These are phyloP conservation scores for Cactoblastis cactorum DNA, from an alignment of 2,888 invertebrate species.

Conservation along the genomic window DNA sequence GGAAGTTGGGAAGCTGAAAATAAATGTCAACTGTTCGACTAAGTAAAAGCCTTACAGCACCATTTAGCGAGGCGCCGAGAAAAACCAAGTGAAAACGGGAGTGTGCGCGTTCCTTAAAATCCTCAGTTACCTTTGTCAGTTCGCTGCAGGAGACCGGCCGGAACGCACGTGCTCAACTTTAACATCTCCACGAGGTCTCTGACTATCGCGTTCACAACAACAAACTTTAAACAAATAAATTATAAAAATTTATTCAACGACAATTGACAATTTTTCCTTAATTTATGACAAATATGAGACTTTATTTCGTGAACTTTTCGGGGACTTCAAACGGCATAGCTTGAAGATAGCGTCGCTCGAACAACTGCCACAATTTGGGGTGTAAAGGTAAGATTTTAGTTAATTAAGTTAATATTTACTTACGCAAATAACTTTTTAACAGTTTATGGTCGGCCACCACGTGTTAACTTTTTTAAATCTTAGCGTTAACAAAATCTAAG, in stretches of 20 bases:
- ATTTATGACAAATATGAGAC: constrained; percentile 19
- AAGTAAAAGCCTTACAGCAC: constrained; percentile 3
- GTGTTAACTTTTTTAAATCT: background rate
- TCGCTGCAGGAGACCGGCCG: background rate
- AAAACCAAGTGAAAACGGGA: constrained; percentile 3
- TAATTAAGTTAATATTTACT: constrained; percentile 26
- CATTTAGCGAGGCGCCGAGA: background rate
- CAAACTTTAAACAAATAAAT: background rate
- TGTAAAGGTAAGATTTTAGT: constrained; percentile 38
- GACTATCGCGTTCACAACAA: background rate
- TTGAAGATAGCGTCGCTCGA: constrained; percentile 31
- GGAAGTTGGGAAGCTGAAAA: background rate
- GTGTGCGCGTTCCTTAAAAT: constrained; percentile 9
- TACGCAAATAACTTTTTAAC: background rate
- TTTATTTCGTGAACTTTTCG: constrained; percentile 36
- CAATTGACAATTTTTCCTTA: background rate
- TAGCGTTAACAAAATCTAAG: background rate
- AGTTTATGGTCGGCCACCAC: background rate
- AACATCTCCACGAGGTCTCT: background rate
- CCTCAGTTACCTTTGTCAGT: background rate
- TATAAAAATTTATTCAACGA: background rate
- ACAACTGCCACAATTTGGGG: constrained; percentile 22
- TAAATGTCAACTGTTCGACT: background rate
- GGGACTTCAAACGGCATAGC: constrained; percentile 30
- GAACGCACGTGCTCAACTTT: background rate